These are phyloP conservation scores for Axis porcinus DNA, from an alignment of 2,113 vertebrate genomes.

Conservation along the genomic window DNA sequence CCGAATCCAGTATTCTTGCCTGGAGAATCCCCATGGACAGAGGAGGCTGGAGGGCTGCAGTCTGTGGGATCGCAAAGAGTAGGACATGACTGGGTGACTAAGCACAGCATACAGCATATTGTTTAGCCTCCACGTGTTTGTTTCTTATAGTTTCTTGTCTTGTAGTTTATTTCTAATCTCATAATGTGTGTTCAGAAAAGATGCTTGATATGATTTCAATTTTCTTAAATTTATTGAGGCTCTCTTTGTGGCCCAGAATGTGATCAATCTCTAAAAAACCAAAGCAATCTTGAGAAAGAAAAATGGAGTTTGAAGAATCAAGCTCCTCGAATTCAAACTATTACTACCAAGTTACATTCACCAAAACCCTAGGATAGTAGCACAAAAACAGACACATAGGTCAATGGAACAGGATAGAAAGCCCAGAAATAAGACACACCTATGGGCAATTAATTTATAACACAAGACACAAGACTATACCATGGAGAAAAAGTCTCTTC, in stretches of 20 bases:
- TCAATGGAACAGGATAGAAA: not conserved
- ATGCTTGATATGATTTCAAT: not conserved
- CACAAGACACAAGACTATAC: not conserved
- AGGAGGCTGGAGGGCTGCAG: not conserved
- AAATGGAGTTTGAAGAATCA: not conserved
- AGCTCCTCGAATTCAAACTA: not conserved
- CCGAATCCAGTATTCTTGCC: not conserved
- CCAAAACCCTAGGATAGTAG: not conserved
- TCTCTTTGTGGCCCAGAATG: not conserved
- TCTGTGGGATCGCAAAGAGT: not conserved
- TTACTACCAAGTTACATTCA: not conserved
- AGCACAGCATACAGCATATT: not conserved
- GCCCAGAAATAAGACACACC: not conserved
- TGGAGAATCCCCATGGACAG: not conserved
- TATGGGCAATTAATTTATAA: not conserved
- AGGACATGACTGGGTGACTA: not conserved
- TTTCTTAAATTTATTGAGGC: not conserved
- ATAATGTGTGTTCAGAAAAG: not conserved
- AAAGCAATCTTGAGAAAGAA: not conserved
- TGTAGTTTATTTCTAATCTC: not conserved
- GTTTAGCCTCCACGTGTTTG: not conserved
- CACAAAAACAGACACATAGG: not conserved
- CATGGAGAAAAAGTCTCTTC: not conserved
- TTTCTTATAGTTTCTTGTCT: not conserved
- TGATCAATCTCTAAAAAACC: not conserved